Conservation (phyloP, 1,140 invertebrate genomes). For the Laupala kohalensis region DNA sequence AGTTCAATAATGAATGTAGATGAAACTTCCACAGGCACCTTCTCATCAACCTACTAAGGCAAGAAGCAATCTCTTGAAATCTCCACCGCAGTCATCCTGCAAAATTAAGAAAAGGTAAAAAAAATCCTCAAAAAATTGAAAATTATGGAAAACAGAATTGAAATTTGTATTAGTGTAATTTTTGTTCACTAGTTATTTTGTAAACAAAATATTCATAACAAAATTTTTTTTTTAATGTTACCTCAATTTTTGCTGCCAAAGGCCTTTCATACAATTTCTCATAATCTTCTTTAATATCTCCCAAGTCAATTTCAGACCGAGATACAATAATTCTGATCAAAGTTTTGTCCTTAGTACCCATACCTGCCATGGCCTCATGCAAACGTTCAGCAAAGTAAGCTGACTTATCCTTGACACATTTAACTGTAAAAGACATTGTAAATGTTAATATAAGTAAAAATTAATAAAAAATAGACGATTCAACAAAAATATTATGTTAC, state of each 20-base stretch:
- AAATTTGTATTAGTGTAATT: neutral
- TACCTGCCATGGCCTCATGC: conserved; percentile 74
- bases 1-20: too few relatives aligned
- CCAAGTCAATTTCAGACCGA: conserved; percentile 77
- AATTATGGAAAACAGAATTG: neutral
- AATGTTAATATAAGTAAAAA: conserved; percentile 10
- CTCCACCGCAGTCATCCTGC: conserved; percentile 7
- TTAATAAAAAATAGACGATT: too few relatives aligned
- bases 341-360: conserved; percentile 73
- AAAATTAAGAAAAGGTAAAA: neutral
- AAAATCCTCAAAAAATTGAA: neutral
- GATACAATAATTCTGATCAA: conserved; percentile 77
- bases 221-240: conserved; percentile 27
- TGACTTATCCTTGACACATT: conserved; percentile 68
- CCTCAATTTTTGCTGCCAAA: conserved; percentile 65
- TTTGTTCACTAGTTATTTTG: neutral
- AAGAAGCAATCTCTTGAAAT: conserved; percentile 9
- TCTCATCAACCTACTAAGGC: conserved; percentile 5
- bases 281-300: conserved; percentile 71
- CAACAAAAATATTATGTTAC: too few relatives aligned
- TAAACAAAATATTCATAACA: neutral
- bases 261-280: conserved; percentile 63
- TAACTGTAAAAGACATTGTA: conserved; percentile 39
- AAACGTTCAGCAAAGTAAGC: conserved; percentile 80
- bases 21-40: too few relatives aligned